These are phyloP conservation scores for Pipa parva DNA, from an alignment of 2,113 vertebrate genomes.

Conservation along the genomic window DNA sequence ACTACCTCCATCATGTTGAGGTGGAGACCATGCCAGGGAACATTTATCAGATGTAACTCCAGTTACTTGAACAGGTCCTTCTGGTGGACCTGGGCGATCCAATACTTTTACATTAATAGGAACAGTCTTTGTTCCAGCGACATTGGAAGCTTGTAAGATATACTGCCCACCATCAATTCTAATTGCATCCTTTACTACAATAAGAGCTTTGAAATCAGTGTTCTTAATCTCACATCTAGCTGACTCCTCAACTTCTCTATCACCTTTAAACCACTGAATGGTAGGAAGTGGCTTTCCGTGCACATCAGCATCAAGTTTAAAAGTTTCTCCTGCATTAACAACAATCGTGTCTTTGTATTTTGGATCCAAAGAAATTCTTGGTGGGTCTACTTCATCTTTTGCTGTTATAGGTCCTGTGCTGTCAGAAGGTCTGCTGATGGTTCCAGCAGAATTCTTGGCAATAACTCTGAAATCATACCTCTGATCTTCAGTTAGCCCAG, in stretches of 20 bases:
- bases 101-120: constrained; percentile 87
- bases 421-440: constrained; percentile 90
- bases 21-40: constrained; percentile 80
- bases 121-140: constrained; percentile 84
- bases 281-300: constrained; percentile 84
- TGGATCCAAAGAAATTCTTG: constrained; percentile 92
- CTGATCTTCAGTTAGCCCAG: constrained; percentile 88
- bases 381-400: constrained; percentile 86
- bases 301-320: constrained; percentile 90
- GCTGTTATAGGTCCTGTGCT: constrained; percentile 93
- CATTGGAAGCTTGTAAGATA: constrained; percentile 82
- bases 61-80: constrained; percentile 81
- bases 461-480: constrained; percentile 97
- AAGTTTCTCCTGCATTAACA: constrained; percentile 87
- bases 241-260: constrained; percentile 84
- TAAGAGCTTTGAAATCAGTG: constrained; percentile 80
- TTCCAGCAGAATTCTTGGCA: constrained; percentile 92
- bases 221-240: constrained; percentile 87
- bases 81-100: constrained; percentile 83
- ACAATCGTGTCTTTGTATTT: constrained; percentile 84
- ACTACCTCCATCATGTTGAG: constrained; percentile 89
- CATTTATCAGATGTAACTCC: constrained; percentile 89
- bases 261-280: constrained; percentile 89
- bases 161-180: constrained; percentile 86
- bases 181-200: constrained; percentile 85